phyloP scores from a whole-genome alignment of 2,113 vertebrate genomes.

The Pungitius pungitius region DNA sequence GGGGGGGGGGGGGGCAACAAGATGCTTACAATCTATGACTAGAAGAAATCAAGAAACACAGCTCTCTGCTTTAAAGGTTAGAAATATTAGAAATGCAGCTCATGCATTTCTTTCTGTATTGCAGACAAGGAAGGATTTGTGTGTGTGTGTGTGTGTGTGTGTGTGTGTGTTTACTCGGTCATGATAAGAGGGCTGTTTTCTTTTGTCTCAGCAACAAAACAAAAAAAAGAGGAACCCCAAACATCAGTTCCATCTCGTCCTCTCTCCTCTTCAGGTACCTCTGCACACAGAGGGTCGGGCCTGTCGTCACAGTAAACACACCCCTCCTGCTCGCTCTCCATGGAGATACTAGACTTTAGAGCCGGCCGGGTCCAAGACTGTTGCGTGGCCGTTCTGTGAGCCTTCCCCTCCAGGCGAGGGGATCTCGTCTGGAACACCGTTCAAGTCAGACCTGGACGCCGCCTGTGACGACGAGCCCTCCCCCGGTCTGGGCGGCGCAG shows the following conservation, averaged over 20 bases:
- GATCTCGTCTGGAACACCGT: slow-evolving; percentile 83
- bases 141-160: slow-evolving; percentile 40
- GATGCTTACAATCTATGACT: slow-evolving; percentile 74
- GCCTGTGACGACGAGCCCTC: slow-evolving; percentile 63
- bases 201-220: slow-evolving; percentile 57
- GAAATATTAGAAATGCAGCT: slow-evolving; percentile 81
- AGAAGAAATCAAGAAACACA: slow-evolving; percentile 72
- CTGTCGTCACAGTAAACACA: slow-evolving; percentile 57
- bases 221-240: slow-evolving; percentile 31
- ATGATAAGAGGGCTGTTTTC: slow-evolving; percentile 49
- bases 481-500: slow-evolving; percentile 64
- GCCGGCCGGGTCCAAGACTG: slow-evolving; percentile 71
- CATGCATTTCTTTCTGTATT: slow-evolving; percentile 85
- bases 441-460: slow-evolving; percentile 81
- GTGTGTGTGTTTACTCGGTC: slow-evolving; percentile 35
- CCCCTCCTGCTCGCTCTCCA: too few relatives aligned
- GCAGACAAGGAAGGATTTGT: slow-evolving; percentile 74
- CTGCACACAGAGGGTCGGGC: slow-evolving; percentile 39
- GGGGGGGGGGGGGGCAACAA: slow-evolving; percentile 45
- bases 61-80: slow-evolving; percentile 76
- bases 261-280: slow-evolving; percentile 49
- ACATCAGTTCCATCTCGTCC: slow-evolving; percentile 29
- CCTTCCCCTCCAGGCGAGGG: slow-evolving; percentile 76
- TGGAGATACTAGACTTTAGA: slow-evolving; percentile 71
- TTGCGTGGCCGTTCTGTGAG: slow-evolving; percentile 73